phyloP scores from a whole-genome alignment of 2,797 vertebrate species.

The Nannoperca obscura region DNA sequence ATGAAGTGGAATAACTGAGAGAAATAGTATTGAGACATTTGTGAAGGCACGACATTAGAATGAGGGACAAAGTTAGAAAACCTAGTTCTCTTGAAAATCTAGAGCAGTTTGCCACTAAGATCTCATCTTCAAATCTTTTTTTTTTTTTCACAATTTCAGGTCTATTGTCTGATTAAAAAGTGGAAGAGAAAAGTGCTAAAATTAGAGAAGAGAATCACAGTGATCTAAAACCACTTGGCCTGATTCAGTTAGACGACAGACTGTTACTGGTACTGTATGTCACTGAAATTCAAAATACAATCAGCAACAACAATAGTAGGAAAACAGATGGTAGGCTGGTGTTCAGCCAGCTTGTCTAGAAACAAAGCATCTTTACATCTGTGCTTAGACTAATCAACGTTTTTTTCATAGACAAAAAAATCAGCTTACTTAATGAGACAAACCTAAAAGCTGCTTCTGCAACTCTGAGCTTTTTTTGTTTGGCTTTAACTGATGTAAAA shows the following conservation, averaged over 20 bases:
- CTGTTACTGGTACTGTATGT: constrained; percentile 22
- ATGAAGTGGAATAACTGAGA: background rate
- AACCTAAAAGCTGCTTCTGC: background rate
- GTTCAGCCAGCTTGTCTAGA: constrained; percentile 29
- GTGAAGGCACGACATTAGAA: background rate
- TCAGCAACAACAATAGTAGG: constrained; percentile 75
- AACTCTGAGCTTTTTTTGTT: background rate
- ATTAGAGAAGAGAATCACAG: background rate
- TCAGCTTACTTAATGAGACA: background rate
- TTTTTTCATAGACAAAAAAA: constrained; percentile 18
- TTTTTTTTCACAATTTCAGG: background rate
- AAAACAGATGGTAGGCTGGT: constrained; percentile 63
- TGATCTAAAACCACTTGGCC: constrained; percentile 29
- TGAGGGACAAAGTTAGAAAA: background rate
- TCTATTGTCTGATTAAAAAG: background rate
- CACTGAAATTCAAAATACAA: constrained; percentile 70
- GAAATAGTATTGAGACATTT: background rate
- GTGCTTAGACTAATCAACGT: constrained; percentile 33
- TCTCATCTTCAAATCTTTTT: background rate
- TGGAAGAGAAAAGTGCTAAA: background rate
- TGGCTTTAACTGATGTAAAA: background rate
- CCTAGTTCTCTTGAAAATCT: background rate
- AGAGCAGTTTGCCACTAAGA: background rate
- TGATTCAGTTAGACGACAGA: constrained; percentile 14
- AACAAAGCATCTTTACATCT: constrained; percentile 35